Evolutionary conservation across 2,113 vertebrate species (phyloP), one percentile per base, ranked within the genome.

Genomic region (Amphiprion percula): DNA sequence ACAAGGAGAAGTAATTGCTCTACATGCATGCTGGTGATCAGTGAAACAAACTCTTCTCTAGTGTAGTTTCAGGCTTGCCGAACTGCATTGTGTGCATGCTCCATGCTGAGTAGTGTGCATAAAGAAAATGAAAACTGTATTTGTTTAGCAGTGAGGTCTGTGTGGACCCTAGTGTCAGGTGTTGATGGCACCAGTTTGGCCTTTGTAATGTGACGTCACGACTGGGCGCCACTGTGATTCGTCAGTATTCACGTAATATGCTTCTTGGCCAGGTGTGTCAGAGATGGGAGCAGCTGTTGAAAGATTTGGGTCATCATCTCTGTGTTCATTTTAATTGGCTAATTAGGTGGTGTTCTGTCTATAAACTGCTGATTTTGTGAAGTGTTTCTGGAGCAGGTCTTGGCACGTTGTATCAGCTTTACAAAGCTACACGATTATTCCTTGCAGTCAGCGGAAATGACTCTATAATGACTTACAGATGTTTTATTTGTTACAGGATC

Each of bases 281-380:
- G 61, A 69, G 54, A 62, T 69, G 44, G 23, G 17, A 61, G 67
- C 17, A 2, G 58, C 53, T 66, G 68, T 33, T 77, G 74, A 61
- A 75, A 69, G 49, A 73, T 74, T 30, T 63, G 72, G 74, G 77
- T 74, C 79, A 12, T 79, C 56, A 8, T 75, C 68, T 63, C 53
- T 47, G 58, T 47, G 26, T 19, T 66, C 33, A 26, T 84, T 81
- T 76, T 82, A 84, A 79, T 80, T 65, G 28, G 66, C 37, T 66
- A 47, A 78, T 79, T 74, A 84, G 76, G 50, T 50, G 39, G 44
- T 11, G 8, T 60, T 58, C 44, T 74, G 73, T 62, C 71, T 10
- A 17, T 41, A 53, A 61, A 77, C 47, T 63, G 54, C 61, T 77
- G 23, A 80, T 79, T 52, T 26, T 41, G 3, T 60, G 1, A 49